Evolutionary conservation across 2,888 invertebrate species (phyloP), one percentile per base, ranked within the genome.

Genomic region (Tenthredo distinguenda): DNA sequence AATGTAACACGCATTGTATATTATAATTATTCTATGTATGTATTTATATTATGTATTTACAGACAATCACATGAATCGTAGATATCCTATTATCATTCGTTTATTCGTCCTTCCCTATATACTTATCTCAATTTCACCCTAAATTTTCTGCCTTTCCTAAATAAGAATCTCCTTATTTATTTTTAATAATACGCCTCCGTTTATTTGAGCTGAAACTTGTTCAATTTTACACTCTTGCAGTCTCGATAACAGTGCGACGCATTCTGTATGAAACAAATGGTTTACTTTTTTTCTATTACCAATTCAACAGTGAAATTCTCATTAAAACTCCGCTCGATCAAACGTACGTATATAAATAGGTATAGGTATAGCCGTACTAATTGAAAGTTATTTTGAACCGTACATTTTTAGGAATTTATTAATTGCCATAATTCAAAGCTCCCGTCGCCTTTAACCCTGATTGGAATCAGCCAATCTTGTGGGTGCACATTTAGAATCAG

Each of bases 41-140:
- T 81, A 89, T 90, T 91, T 92, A 91, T 89, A 91, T 92, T 93
- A 92, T 91, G 87, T 93, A 93, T 93, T 93, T 93, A 93, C 93
- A 92, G 91, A 91, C 91, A 93, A 93, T 93, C 93, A 93, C 93
- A 93, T 92, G 91, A 93, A 92, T 93, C 91, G 92, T 91, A 91
- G 92, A 91, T 92, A 91, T 91, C 90, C 87, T 91, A 92, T 91
- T 91, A 91, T 92, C 91, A 89, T 90, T 92, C 92, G 90, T 91
- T 90, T 81, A 89, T 91, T 90, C 90, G 87, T 88, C 88, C 89
- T 88, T 87, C 89, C 88, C 90, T 88, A 88, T 88, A 88, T 89
- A 89, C 89, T 88, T 77, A 62, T 88, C 87, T 87, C 81, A 86
- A 84, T 86, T 84, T 86, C 87, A 87, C 85, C 84, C 84, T 85